phyloP scores from a whole-genome alignment of 2,797 vertebrate species.

The Florisuga fusca region DNA sequence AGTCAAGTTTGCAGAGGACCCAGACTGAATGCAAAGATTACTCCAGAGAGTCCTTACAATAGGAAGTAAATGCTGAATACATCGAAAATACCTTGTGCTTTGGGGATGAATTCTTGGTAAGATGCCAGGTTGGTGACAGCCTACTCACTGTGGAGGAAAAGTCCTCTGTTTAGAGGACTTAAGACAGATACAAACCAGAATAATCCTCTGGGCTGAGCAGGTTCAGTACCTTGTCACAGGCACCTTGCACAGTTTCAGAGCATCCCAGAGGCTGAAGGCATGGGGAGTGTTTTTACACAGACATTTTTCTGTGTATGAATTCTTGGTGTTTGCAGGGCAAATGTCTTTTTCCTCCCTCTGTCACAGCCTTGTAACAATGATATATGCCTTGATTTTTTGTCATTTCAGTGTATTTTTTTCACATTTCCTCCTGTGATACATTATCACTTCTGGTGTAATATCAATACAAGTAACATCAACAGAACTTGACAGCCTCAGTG shows the following conservation, averaged over 20 bases:
- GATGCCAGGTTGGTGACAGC: not conserved
- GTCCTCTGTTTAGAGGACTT: not conserved
- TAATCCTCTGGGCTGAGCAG: not conserved
- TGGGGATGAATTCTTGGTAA: not conserved
- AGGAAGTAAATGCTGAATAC: not conserved
- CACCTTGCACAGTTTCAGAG: not conserved
- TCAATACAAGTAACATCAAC: not conserved
- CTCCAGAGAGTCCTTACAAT: not conserved
- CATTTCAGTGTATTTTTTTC: not conserved
- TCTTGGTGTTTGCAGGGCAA: rapidly evolving
- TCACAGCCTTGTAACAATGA: not conserved
- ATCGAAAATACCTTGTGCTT: not conserved
- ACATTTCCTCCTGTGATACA: not conserved
- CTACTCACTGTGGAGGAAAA: not conserved
- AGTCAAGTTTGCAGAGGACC: not conserved
- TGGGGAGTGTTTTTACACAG: rapidly evolving
- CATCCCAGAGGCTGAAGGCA: not conserved
- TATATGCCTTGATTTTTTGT: not conserved
- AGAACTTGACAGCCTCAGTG: not conserved
- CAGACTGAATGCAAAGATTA: not conserved
- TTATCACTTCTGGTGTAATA: not conserved
- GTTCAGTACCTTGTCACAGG: not conserved
- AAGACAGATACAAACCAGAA: not conserved
- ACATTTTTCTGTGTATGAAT: not conserved
- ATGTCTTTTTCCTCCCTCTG: not conserved